Percentiles rank a stretch among this genome's conserved stretches.
phyloP scores from a whole-genome alignment of 2,797 vertebrate species.

The Pantherophis vulpinus region DNA sequence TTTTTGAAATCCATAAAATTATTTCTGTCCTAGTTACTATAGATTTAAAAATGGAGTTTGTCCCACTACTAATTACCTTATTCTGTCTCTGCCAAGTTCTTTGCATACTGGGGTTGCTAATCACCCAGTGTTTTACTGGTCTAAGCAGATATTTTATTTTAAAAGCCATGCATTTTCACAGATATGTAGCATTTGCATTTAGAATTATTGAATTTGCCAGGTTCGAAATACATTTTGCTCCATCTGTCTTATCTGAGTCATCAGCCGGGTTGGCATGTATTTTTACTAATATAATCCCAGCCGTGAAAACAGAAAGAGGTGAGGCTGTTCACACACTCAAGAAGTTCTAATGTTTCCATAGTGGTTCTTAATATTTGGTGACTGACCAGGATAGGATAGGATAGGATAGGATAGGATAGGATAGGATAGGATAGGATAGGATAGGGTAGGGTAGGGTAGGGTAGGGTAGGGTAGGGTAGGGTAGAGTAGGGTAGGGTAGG shows the following conservation, averaged over 20 bases:
- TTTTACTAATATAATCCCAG: not conserved
- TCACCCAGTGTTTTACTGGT: not conserved
- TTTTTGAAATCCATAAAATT: not conserved
- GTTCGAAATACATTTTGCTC: not conserved
- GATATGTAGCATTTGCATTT: not conserved
- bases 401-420: too few relatives aligned
- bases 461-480: fast-evolving
- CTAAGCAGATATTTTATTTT: not conserved
- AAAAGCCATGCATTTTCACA: not conserved
- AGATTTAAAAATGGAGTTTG: not conserved
- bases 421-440: too few relatives aligned
- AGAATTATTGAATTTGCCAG: not conserved
- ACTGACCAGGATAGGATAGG: not conserved
- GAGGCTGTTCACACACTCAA: not conserved
- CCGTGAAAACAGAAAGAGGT: not conserved
- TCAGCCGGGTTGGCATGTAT: not conserved
- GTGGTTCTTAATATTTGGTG: not conserved
- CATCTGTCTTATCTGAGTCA: not conserved
- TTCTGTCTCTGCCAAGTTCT: too few relatives aligned
- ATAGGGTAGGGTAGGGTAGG: too few relatives aligned
- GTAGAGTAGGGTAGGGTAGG: too few relatives aligned
- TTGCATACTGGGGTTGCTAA: not conserved
- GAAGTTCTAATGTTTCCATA: not conserved
- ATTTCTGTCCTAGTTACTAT: not conserved
- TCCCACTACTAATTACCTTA: not conserved